phyloP scores from a whole-genome alignment of 1,140 invertebrate genomes.

The Oryctes rhinoceros region DNA sequence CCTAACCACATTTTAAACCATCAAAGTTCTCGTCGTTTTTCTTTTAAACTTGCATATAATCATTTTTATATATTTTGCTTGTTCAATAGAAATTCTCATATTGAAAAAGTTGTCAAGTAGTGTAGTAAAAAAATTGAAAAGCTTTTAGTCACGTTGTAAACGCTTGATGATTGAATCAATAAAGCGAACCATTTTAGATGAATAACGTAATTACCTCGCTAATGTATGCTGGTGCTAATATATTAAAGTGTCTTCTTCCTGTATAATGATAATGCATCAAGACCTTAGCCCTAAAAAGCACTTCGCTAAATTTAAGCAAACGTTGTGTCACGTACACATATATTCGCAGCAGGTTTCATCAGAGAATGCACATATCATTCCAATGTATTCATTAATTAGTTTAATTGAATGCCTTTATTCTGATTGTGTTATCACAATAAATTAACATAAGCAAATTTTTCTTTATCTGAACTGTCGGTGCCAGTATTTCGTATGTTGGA shows the following conservation, averaged over 20 bases:
- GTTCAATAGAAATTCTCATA: too few species aligned
- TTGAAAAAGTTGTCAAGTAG: background rate
- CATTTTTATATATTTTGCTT: too few species aligned
- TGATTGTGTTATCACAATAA: too few species aligned
- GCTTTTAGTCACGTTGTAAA: background rate
- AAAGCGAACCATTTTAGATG: background rate
- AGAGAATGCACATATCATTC: background rate
- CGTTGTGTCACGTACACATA: background rate
- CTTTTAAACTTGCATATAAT: too few species aligned
- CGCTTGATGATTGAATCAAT: background rate
- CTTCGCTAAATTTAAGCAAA: slow-evolving; percentile 28
- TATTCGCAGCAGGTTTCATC: background rate
- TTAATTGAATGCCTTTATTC: slow-evolving; percentile 9
- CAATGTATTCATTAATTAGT: slow-evolving; percentile 17
- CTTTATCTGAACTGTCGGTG: too few species aligned
- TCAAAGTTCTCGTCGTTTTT: too few species aligned
- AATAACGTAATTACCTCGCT: background rate
- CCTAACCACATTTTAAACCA: too few species aligned
- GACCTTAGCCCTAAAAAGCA: slow-evolving; percentile 8
- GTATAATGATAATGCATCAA: slow-evolving; percentile 11
- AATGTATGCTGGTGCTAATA: background rate
- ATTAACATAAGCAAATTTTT: too few species aligned
- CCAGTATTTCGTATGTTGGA: too few species aligned
- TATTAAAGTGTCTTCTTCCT: slow-evolving; percentile 13
- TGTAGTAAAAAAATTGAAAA: background rate